These are phyloP conservation scores for Sussaba pulchella DNA, from an alignment of 2,888 invertebrate genomes.

Conservation along the genomic window DNA sequence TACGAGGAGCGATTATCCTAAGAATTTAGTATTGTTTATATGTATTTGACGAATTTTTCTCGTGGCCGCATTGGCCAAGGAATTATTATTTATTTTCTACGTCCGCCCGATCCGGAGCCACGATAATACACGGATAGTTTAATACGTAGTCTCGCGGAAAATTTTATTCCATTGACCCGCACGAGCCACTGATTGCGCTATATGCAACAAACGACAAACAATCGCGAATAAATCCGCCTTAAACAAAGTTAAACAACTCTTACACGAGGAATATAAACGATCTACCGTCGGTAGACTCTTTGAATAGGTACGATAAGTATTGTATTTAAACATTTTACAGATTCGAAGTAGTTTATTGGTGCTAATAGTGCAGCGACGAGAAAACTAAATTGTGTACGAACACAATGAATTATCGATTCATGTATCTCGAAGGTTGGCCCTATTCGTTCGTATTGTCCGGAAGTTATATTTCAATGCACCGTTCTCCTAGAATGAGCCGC, in stretches of 20 bases:
- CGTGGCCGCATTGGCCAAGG: not conserved
- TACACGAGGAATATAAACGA: not conserved
- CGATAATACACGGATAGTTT: no score
- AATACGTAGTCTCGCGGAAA: conserved; percentile 41
- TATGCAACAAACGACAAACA: conserved; percentile 31
- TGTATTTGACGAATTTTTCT: conserved; percentile 20
- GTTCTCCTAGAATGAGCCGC: not conserved
- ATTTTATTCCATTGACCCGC: conserved; percentile 23
- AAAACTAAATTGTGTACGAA: not conserved
- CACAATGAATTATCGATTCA: not conserved
- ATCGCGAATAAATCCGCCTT: conserved; percentile 23
- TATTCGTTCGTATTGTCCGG: not conserved
- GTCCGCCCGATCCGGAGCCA: not conserved
- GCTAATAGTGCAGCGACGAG: not conserved
- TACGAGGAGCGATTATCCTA: conserved; percentile 5
- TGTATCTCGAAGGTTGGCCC: not conserved
- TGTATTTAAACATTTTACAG: not conserved
- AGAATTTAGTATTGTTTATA: conserved; percentile 36
- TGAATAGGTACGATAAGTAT: conserved; percentile 11
- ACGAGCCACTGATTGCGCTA: conserved; percentile 16
- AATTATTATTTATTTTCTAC: conserved; percentile 55
- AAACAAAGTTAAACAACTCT: no score
- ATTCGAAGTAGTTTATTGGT: not conserved
- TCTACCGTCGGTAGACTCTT: not conserved
- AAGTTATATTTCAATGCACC: not conserved